Percentiles rank a stretch among this genome's conserved stretches.
These are phyloP conservation scores for Vesta saturnalis DNA, from an alignment of 2,888 invertebrate species.

Conservation along the genomic window DNA sequence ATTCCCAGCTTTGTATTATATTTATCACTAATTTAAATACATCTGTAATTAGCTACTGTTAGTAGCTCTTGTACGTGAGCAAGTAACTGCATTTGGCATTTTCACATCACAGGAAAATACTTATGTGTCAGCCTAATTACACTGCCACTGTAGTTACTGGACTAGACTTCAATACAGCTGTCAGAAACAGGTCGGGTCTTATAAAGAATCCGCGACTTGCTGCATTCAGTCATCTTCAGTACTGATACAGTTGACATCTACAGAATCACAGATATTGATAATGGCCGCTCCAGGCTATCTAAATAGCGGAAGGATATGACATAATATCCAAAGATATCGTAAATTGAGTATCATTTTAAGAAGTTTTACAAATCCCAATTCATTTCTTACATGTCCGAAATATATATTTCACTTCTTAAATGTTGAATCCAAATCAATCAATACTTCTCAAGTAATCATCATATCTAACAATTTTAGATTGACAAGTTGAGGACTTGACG, in stretches of 20 bases:
- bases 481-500: slow-evolving; percentile 44
- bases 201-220: slow-evolving; percentile 58
- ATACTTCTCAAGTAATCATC: slow-evolving; percentile 27
- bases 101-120: slow-evolving; percentile 40
- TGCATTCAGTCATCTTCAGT: slow-evolving; percentile 56
- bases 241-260: slow-evolving; percentile 49
- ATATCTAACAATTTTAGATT: slow-evolving; percentile 36
- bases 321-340: slow-evolving; percentile 37
- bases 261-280: slow-evolving; percentile 50
- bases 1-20: neutral
- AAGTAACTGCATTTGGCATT: neutral
- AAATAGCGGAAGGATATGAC: slow-evolving; percentile 46
- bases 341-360: slow-evolving; percentile 36
- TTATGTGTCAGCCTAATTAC: slow-evolving; percentile 56
- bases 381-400: too few relatives aligned
- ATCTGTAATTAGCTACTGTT: neutral
- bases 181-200: slow-evolving; percentile 54
- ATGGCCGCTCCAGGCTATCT: slow-evolving; percentile 46
- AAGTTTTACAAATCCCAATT: slow-evolving; percentile 3
- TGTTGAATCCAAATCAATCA: slow-evolving; percentile 10
- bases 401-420: neutral
- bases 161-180: slow-evolving; percentile 57
- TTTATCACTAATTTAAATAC: too few relatives aligned
- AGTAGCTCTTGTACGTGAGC: neutral
- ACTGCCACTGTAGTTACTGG: slow-evolving; percentile 53